phyloP scores from a whole-genome alignment of 1,140 invertebrate genomes.

The Ditylenchus dipsaci region DNA sequence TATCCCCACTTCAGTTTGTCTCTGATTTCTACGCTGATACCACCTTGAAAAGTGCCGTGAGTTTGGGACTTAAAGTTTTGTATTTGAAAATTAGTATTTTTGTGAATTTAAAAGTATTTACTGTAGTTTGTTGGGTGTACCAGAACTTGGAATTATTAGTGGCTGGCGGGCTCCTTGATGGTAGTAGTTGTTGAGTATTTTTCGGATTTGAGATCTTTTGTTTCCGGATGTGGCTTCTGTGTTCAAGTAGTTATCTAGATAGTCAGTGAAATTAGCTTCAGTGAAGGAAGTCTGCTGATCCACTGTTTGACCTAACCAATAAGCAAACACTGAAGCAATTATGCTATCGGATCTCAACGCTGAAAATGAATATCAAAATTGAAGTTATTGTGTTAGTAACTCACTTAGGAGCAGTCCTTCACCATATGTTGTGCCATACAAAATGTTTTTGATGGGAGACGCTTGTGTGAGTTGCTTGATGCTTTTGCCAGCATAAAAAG shows the following conservation, averaged over 20 bases:
- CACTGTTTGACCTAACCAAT: neutral
- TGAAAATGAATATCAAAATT: neutral
- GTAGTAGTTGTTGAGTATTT: neutral
- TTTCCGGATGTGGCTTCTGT: neutral
- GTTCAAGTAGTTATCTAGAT: neutral
- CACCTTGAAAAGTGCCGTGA: neutral
- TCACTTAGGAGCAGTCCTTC: neutral
- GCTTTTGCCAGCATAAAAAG: neutral
- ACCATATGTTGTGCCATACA: neutral
- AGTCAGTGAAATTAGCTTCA: neutral
- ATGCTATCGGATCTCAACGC: neutral
- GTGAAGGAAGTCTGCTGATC: neutral
- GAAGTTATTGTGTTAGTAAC: neutral
- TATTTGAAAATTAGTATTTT: too few relatives aligned
- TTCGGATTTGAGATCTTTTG: neutral
- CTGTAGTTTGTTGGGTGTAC: neutral
- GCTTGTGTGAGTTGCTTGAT: neutral
- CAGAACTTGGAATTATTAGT: neutral
- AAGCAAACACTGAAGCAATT: neutral
- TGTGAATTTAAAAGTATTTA: neutral
- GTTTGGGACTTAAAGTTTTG: neutral
- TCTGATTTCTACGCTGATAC: neutral
- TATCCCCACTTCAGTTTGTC: neutral
- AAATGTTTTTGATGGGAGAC: neutral
- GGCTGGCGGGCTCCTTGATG: neutral